Evolutionary conservation across 2,888 invertebrate genomes (phyloP).

Genomic region (Branchellion lobata): DNA sequence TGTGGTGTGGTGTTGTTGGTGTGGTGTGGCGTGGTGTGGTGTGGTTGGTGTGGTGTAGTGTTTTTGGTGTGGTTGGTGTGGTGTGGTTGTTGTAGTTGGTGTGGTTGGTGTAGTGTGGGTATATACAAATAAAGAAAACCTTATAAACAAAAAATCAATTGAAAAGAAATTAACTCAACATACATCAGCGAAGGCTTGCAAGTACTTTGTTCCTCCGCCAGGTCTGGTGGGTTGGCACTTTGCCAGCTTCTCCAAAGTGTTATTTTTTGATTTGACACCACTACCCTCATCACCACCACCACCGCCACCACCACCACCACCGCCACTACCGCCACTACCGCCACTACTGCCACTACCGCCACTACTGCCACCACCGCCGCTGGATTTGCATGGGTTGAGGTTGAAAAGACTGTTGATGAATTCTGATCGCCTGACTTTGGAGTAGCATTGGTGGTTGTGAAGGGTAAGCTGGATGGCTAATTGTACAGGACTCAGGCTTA

Average conservation of each 20-base stretch:
- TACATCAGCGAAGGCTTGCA: too few relatives aligned
- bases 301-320: neutral
- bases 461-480: conserved; percentile 92
- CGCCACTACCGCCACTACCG: neutral
- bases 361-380: neutral
- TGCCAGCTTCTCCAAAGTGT: neutral
- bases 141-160: neutral
- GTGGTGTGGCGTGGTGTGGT: too few relatives aligned
- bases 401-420: conserved; percentile 72
- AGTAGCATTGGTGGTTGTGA: conserved; percentile 86
- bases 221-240: too few relatives aligned
- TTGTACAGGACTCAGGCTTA: conserved; percentile 91
- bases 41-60: too few relatives aligned
- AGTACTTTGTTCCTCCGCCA: too few relatives aligned
- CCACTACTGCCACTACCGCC: neutral
- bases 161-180: too few relatives aligned
- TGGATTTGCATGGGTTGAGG: conserved; percentile 65
- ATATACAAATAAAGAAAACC: too few relatives aligned
- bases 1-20: too few relatives aligned
- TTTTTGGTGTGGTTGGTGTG: too few relatives aligned
- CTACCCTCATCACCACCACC: too few relatives aligned
- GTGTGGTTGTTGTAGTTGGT: too few relatives aligned
- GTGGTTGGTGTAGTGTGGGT: too few relatives aligned
- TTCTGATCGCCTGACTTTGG: conserved; percentile 86
- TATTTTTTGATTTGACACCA: neutral